Base-by-base conservation (phyloP, 2,797 vertebrate species). In the Lophotriccus pileatus region DNA sequence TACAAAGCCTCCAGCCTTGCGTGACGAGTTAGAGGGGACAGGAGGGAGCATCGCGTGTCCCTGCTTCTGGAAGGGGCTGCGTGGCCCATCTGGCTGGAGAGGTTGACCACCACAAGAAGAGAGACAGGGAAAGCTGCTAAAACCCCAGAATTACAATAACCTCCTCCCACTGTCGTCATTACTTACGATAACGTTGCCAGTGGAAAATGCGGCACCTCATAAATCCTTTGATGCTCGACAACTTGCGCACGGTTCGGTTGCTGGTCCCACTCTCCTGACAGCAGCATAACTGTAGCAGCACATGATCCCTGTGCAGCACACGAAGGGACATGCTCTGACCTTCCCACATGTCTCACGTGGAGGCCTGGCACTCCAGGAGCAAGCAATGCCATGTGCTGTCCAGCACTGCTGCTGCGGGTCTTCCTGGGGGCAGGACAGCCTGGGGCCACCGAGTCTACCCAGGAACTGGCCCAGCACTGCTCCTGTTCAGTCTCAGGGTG, bases 331-430 rank as follows among this genome's bases (percentile, higher is more conserved):
- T 3, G 0, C 12, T 15, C 39, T 7, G 66, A 84, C 84, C 43
- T 92, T 59, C 53, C 63, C 74, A 60, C 1, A 0, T 0, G 0
- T 27, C 46, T 49, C 66, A 21, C 1, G 0, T 2, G n/a, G 14
- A 85, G 47, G 49, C 47, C 44, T 74, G n/a, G 24, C 25, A 9
- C 23, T 28, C 5, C 39, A 37, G 34, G 11, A 64, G 37, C 0
- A 2, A 37, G 25, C 16, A 23, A 14, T 21, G 22, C 15, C 18
- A 3, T 0, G 8, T 21, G 50, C 81, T n/a, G 43, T 4, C 30
- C 34, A 66, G 68, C 43, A 34, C 20, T 6, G 63, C 53, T 85
- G 72, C 39, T 47, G 22, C 0, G 0, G 6, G 12, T 32, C 20
- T 3, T 46, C 21, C 24, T 1, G 0, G 5, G 15, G 15, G 3